A percentile compares a stretch with the other conserved stretches of the same genome.
These are phyloP conservation scores for Paralinhomoeus sp. DNA, from an alignment of 2,888 invertebrate species.

Conservation along the genomic window DNA sequence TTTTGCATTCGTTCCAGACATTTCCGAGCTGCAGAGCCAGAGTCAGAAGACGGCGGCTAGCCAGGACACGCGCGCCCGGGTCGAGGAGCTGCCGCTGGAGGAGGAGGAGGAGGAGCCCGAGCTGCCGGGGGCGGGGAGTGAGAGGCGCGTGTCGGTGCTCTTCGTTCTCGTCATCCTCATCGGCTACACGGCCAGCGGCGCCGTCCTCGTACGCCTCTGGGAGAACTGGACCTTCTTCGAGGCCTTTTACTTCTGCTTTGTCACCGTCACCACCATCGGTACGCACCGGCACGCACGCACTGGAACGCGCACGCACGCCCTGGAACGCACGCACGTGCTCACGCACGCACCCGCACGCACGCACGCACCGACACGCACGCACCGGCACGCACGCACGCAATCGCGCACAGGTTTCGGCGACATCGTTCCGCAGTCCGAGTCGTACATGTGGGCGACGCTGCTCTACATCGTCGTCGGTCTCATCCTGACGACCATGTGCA, in stretches of 20 bases:
- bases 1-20: slow-evolving; percentile 13
- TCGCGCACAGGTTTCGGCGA: slow-evolving; percentile 21
- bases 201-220: slow-evolving; percentile 23
- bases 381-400: too few relatives aligned
- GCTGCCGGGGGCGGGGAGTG: slow-evolving; percentile 8
- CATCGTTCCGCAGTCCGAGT: slow-evolving; percentile 22
- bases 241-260: slow-evolving; percentile 25
- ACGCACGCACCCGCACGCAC: too few relatives aligned
- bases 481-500: slow-evolving; percentile 25
- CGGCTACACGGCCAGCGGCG: slow-evolving; percentile 25
- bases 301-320: too few relatives aligned
- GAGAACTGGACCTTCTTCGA: slow-evolving; percentile 25
- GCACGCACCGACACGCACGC: too few relatives aligned
- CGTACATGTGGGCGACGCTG: slow-evolving; percentile 21
- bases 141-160: slow-evolving; percentile 22
- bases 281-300: too few relatives aligned
- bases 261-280: slow-evolving; percentile 26
- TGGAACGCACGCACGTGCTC: too few relatives aligned
- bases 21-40: slow-evolving; percentile 20
- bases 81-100: slow-evolving; percentile 8
- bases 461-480: slow-evolving; percentile 23
- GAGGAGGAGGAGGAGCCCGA: slow-evolving; percentile 9
- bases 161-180: slow-evolving; percentile 24
- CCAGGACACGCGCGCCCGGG: slow-evolving; percentile 12
- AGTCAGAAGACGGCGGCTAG: slow-evolving; percentile 6